Evolutionary conservation across 2,888 invertebrate genomes (phyloP).

Genomic region (Taenaris catops): DNA sequence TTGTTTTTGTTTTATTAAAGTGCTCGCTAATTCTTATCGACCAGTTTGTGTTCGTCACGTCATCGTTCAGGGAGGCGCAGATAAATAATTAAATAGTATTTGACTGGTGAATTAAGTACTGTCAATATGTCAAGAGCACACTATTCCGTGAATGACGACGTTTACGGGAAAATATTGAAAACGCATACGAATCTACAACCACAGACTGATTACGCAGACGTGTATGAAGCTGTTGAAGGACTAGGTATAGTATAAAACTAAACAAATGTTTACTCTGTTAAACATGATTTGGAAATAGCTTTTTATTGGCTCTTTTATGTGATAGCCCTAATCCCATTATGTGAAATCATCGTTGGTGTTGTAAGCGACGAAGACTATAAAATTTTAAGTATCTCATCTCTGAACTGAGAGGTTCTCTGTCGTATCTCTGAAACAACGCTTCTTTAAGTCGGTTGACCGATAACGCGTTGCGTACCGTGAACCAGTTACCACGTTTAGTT

Average conservation of each 20-base stretch:
- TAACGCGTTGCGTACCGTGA: constrained; percentile 22
- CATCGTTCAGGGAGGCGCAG: neutral
- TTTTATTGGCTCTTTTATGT: constrained; percentile 11
- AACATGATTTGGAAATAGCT: constrained; percentile 14
- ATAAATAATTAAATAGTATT: neutral
- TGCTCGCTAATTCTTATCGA: constrained; percentile 30
- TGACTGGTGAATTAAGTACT: neutral
- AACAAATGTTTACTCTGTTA: too few relatives aligned
- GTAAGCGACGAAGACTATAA: constrained; percentile 17
- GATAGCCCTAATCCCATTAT: constrained; percentile 11
- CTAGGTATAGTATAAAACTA: too few relatives aligned
- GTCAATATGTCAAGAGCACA: constrained; percentile 49
- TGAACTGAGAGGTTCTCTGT: constrained; percentile 15
- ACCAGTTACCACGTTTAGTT: too few relatives aligned
- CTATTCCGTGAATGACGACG: constrained; percentile 68
- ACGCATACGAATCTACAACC: constrained; percentile 41
- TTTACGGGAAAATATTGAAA: constrained; percentile 69
- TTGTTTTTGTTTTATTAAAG: constrained; percentile 30
- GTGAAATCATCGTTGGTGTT: constrained; percentile 11
- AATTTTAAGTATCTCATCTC: constrained; percentile 18
- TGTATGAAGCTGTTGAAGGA: constrained; percentile 63
- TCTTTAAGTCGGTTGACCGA: constrained; percentile 28
- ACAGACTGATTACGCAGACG: constrained; percentile 57
- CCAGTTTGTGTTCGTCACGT: constrained; percentile 39
- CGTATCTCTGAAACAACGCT: constrained; percentile 19